Evolutionary conservation across 2,888 invertebrate genomes (phyloP).

Genomic region (Euzetes globulus): DNA sequence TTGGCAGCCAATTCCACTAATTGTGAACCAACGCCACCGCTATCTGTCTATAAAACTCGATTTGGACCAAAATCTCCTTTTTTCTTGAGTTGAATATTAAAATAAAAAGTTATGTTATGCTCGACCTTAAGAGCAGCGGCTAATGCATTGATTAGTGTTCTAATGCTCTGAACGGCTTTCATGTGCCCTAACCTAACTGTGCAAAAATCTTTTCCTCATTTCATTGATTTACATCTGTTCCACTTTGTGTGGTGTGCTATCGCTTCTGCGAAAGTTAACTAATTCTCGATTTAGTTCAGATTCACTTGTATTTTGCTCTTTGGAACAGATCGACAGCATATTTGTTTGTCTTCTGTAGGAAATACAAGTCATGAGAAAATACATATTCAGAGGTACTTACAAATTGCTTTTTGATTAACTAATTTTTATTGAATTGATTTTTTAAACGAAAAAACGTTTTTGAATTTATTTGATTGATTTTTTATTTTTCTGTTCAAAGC

Average conservation of each 20-base stretch:
- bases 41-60: conserved; percentile 25
- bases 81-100: neutral
- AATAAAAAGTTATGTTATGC: neutral
- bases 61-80: neutral
- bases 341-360: neutral
- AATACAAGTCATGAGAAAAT: neutral
- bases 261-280: conserved; percentile 11
- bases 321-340: neutral
- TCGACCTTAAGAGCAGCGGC: conserved; percentile 23
- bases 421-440: neutral
- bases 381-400: neutral
- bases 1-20: neutral
- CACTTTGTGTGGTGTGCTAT: neutral
- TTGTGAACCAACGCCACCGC: neutral
- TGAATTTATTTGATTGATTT: neutral
- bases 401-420: neutral
- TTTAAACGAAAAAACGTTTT: neutral
- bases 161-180: neutral
- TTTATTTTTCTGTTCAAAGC: neutral
- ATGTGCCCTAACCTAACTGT: conserved; percentile 1
- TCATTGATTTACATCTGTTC: conserved; percentile 22
- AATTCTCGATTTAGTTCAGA: conserved; percentile 23
- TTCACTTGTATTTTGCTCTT: neutral
- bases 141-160: neutral
- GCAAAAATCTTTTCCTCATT: conserved; percentile 22